These are phyloP conservation scores for Gambusia affinis DNA, from an alignment of 2,113 vertebrate genomes.

Conservation along the genomic window DNA sequence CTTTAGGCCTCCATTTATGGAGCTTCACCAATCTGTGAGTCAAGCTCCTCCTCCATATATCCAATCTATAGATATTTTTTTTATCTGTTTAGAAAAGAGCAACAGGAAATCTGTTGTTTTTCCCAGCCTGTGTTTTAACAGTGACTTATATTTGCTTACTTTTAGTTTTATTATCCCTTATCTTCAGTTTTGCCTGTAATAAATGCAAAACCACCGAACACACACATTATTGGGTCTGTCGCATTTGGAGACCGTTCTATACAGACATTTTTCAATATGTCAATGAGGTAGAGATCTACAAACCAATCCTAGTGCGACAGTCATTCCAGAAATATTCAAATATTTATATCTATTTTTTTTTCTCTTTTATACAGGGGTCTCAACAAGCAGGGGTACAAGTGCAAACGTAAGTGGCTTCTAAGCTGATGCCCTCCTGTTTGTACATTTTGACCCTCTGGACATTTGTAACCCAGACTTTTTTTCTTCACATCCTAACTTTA, in stretches of 20 bases:
- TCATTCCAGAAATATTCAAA: neutral
- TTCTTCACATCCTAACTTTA: neutral
- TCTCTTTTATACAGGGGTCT: constrained; percentile 85
- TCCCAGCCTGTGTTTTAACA: neutral
- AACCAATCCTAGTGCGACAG: neutral
- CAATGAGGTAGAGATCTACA: neutral
- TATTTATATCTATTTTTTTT: neutral
- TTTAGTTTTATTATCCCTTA: neutral
- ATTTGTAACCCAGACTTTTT: neutral
- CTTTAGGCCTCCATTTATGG: constrained; percentile 21
- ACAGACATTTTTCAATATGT: neutral
- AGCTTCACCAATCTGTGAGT: constrained; percentile 21
- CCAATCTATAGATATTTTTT: neutral
- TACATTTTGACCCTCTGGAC: neutral
- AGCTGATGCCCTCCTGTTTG: neutral
- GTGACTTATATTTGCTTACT: neutral
- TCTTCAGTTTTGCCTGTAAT: neutral
- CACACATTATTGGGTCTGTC: neutral
- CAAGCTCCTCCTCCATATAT: neutral
- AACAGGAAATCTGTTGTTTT: neutral
- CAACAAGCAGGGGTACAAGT: constrained; percentile 98
- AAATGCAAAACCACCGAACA: neutral
- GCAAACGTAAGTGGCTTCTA: constrained; percentile 88
- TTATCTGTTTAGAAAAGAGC: neutral
- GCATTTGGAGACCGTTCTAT: too few relatives aligned